phyloP scores from a whole-genome alignment of 2,888 invertebrate genomes.

The Ophion ventricosus region DNA sequence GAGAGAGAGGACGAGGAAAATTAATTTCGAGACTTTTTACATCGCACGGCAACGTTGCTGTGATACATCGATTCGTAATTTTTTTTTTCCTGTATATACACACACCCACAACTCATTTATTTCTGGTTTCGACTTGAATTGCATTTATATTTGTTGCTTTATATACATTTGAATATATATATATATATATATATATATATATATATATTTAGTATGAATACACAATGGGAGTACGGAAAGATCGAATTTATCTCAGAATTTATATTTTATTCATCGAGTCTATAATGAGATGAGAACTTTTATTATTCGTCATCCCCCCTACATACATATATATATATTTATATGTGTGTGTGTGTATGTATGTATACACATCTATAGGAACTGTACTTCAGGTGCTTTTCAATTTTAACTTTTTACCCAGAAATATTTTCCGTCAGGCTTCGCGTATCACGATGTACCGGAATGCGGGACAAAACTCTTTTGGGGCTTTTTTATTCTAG shows the following conservation, averaged over 20 bases:
- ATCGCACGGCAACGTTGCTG: constrained; percentile 26
- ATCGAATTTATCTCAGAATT: constrained; percentile 54
- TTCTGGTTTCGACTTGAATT: constrained; percentile 41
- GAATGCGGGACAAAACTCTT: constrained; percentile 54
- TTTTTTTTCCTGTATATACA: neutral
- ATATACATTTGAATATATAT: no score
- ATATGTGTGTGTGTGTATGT: constrained; percentile 12
- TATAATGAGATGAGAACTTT: constrained; percentile 51
- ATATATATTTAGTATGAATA: neutral
- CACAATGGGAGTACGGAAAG: constrained; percentile 36
- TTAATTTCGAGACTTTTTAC: constrained; percentile 77
- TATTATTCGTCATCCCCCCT: constrained; percentile 31
- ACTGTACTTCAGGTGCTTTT: constrained; percentile 47
- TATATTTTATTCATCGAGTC: constrained; percentile 48
- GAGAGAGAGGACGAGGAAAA: constrained; percentile 71
- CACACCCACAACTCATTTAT: constrained; percentile 25
- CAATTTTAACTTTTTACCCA: constrained; percentile 53
- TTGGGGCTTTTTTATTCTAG: constrained; percentile 56
- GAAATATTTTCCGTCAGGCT: constrained; percentile 49
- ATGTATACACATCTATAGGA: neutral
- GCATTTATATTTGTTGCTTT: constrained; percentile 21
- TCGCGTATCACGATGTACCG: constrained; percentile 49
- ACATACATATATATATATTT: constrained; percentile 8
- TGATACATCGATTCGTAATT: constrained; percentile 31
- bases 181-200: neutral